Percentiles rank a stretch among this genome's conserved stretches.
Evolutionary conservation across 2,797 vertebrate species (phyloP).

Genomic region (Nyctibius grandis): DNA sequence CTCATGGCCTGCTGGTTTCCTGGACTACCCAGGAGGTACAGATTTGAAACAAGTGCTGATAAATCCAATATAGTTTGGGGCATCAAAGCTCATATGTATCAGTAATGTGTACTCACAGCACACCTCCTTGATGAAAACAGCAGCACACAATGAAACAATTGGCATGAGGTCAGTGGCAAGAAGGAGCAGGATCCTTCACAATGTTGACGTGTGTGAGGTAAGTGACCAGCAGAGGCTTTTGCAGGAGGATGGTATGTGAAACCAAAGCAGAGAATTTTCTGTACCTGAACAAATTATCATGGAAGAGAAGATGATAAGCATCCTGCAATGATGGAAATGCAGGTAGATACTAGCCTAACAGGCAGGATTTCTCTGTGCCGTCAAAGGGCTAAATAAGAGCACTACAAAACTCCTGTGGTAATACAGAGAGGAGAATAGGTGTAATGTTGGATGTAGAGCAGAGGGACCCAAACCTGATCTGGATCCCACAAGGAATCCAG

Average conservation of each 20-base stretch:
- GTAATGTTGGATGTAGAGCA: background rate
- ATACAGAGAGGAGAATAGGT: background rate
- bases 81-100: background rate
- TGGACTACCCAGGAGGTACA: background rate
- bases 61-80: background rate
- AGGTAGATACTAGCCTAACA: background rate
- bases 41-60: background rate
- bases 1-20: background rate
- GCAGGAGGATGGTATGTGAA: fast-evolving
- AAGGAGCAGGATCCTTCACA: background rate
- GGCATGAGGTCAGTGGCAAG: background rate
- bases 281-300: background rate
- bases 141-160: fast-evolving
- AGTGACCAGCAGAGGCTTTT: background rate
- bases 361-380: background rate
- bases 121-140: background rate
- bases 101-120: background rate
- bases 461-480: background rate
- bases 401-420: background rate
- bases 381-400: background rate
- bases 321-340: background rate
- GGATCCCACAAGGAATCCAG: background rate
- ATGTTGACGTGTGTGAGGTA: background rate
- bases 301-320: background rate
- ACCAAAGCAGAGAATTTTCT: background rate